Percentiles rank a stretch among this genome's conserved stretches.
Evolutionary conservation across 1,140 invertebrate genomes (phyloP).

Genomic region (Adoxophyes honmai): DNA sequence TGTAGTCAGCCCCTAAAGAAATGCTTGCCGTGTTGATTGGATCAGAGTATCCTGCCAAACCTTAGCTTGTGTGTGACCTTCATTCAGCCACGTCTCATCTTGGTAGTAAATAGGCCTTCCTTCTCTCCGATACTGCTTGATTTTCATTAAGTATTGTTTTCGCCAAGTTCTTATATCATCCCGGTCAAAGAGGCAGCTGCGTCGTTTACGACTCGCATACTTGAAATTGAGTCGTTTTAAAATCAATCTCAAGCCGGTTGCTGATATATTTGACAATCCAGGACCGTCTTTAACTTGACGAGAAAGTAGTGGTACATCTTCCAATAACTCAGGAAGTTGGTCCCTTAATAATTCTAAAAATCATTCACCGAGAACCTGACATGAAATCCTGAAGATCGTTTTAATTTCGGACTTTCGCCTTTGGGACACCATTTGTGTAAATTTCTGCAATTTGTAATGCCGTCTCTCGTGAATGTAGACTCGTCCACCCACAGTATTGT

Average conservation of each 20-base stretch:
- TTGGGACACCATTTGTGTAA: neutral
- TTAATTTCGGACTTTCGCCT: neutral
- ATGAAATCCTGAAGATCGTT: neutral
- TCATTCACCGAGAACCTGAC: neutral
- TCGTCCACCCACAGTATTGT: constrained; percentile 18
- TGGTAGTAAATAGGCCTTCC: neutral
- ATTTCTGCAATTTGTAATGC: neutral
- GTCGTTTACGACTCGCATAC: neutral
- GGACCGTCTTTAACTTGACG: neutral
- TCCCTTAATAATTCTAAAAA: too few relatives aligned
- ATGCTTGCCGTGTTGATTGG: neutral
- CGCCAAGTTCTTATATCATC: neutral
- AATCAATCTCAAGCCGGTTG: neutral
- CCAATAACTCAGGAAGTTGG: too few relatives aligned
- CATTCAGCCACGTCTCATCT: neutral
- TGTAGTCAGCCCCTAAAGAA: neutral
- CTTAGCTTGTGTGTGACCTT: neutral
- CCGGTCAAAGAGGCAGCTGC: neutral
- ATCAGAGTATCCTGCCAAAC: neutral
- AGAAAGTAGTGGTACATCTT: too few relatives aligned
- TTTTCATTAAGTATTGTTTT: neutral
- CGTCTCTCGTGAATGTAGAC: neutral
- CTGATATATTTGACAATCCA: neutral
- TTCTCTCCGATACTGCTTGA: neutral
- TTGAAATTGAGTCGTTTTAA: neutral